Base-by-base conservation (phyloP, 2,888 invertebrate genomes). In the Campoplex capitator region DNA sequence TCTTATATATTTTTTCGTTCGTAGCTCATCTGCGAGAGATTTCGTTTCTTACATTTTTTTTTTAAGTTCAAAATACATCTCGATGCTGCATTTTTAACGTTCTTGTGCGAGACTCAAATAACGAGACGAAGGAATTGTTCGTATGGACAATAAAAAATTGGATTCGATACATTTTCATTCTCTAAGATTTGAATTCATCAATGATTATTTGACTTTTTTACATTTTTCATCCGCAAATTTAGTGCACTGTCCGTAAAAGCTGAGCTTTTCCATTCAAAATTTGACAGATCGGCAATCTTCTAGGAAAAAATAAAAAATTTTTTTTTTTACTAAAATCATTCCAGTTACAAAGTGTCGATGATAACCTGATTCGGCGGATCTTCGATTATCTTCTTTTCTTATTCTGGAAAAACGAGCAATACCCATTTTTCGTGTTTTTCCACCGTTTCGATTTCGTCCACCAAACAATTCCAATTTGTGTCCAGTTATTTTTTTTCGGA, bases 1-100 rank as follows among this genome's bases (percentile, higher is more conserved):
- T 16, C 81, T 68, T 28, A 86, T 74, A 16, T 86, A 86, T 51
- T 35, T 81, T 68, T 84, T 84, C 48, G 74, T 74, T 32, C 73
- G 80, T 45, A 65, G 4, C 13, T 84, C 84, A 13, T 45, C 86
- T 86, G 67, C 42, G 18, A n/a, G 18, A 51, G 0, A 35, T 73
- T 54, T 35, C 1, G 4, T n/a, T n/a, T 51, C 18, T 51, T n/a
- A 16, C 51, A 51, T 51, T 4, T 51, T 51, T 18, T 51, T 51
- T 0, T 3, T 3, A 48, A 48, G 4, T 13, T 1, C 13, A 45
- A 48, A 16, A 48, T 13, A 13, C 13, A 48, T 48, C 48, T 48
- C 16, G 16, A 0, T 3, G 3, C 42, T 6, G 11, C 13, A 45
- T 48, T 48, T 16, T 13, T 48, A 48, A 0, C 9, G 16, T 48